These are phyloP conservation scores for Salvelinus sp. DNA, from an alignment of 2,113 vertebrate genomes.

Conservation along the genomic window DNA sequence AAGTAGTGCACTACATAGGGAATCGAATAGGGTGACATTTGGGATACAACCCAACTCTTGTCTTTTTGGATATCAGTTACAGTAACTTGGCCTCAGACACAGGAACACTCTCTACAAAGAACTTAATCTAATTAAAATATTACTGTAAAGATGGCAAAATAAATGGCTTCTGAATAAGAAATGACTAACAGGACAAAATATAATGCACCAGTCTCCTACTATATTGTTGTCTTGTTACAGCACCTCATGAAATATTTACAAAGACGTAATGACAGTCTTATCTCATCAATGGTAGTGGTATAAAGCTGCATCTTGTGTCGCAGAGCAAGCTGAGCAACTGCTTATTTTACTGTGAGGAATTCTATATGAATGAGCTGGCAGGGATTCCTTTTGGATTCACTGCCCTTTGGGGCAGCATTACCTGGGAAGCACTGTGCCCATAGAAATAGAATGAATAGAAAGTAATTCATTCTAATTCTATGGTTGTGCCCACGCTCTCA, in stretches of 20 bases:
- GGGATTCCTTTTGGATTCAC: too few relatives aligned
- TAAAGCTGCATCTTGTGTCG: not conserved
- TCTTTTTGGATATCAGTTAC: too few relatives aligned
- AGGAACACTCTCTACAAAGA: not conserved
- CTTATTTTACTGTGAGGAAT: not conserved
- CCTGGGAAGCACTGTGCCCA: too few relatives aligned
- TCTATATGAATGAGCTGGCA: too few relatives aligned
- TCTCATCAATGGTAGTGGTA: not conserved
- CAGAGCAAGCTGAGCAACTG: not conserved
- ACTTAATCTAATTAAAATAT: not conserved
- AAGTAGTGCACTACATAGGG: too few relatives aligned
- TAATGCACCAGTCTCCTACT: not conserved
- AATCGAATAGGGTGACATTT: too few relatives aligned
- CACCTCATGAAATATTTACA: conserved; percentile 3
- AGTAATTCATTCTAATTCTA: too few relatives aligned
- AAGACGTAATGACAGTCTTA: not conserved
- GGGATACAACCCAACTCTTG: too few relatives aligned
- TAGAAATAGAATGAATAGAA: too few relatives aligned
- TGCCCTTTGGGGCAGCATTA: too few relatives aligned
- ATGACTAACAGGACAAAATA: not conserved
- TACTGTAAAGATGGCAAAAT: not conserved
- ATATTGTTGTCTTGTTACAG: not conserved
- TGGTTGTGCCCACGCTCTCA: too few relatives aligned
- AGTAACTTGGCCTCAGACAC: too few relatives aligned
- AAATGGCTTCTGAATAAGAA: not conserved